Evolutionary conservation across 2,888 invertebrate species (phyloP).

Genomic region (Esperia sulphurella): DNA sequence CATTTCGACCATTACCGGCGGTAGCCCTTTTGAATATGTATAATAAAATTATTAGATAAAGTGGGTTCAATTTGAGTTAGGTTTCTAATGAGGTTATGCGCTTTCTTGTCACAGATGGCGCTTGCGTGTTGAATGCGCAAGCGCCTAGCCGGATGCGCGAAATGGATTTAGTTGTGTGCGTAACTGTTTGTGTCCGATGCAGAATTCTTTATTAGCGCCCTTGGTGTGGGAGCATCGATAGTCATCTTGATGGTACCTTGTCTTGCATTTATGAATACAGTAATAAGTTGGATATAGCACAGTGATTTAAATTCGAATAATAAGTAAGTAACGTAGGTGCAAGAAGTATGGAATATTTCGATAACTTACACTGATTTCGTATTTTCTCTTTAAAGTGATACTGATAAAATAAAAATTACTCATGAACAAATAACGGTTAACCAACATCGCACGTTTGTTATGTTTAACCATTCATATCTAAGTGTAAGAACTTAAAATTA

Average conservation of each 20-base stretch:
- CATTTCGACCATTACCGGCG: constrained; percentile 71
- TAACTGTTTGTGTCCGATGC: constrained; percentile 59
- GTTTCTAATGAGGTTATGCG: constrained; percentile 78
- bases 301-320: too few relatives aligned
- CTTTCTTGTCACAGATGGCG: constrained; percentile 77
- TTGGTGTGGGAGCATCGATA: constrained; percentile 42
- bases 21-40: constrained; percentile 78
- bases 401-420: too few relatives aligned
- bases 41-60: constrained; percentile 77
- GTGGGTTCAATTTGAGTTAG: constrained; percentile 70
- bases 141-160: constrained; percentile 73
- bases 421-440: too few relatives aligned
- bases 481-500: too few relatives aligned
- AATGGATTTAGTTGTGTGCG: constrained; percentile 66
- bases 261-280: constrained; percentile 14
- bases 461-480: constrained; percentile 21
- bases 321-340: too few relatives aligned
- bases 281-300: constrained; percentile 2
- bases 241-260: constrained; percentile 30
- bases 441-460: too few relatives aligned
- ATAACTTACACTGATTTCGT: too few relatives aligned
- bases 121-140: constrained; percentile 67
- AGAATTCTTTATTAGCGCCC: constrained; percentile 58
- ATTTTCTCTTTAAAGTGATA: too few relatives aligned
- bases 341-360: too few relatives aligned